Evolutionary conservation across 2,888 invertebrate species (phyloP), one percentile per base, ranked within the genome.

Genomic region (Herminia tarsipennalis): DNA sequence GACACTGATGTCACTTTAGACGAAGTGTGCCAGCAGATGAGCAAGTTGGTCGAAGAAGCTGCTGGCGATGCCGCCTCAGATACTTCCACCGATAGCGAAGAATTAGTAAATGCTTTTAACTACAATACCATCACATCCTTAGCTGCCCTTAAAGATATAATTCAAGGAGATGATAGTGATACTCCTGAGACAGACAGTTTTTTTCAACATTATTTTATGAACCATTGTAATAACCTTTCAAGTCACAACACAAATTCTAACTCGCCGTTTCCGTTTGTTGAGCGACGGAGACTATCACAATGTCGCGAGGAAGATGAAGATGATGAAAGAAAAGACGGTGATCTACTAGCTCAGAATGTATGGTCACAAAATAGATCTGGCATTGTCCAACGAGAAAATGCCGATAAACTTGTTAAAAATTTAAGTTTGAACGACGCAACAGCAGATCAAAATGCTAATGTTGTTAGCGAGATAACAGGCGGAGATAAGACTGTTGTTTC

Each of bases 281-380:
- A 93, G 65, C 90, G 94, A 3, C 90, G 95, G 18, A 93, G 96
- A 8, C 81, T 96, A 55, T 96, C 96, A 2, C 96, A 96, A 81
- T 96, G 96, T 77, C 93, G 95, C 49, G 96, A 96, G 77, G 96
- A 96, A 84, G 96, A 96, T 68, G 96, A 96, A 76, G 95, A 96
- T 39, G 95, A 95, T 58, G 93, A 83, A 36, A 86, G 75, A 36
- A 88, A 84, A 66, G 88, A 89, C 20, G 50, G 45, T 22, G 73
- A 80, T 42, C 66, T 69, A 21, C 55, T 72, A 5, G 62, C 70
- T 6, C 66, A 73, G 3, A 24, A 21, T 2, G 53, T 51, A 17
- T 73, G 76, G 29, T 66, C 72, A 10, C 70, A 67, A 12, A 33
- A 57, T 8, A 59, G 61, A 24, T 57, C 68, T 3, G 74, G 73